Evolutionary conservation across 92 coral and sea anemone genomes (phyloP).

Genomic region (Diadumene lineata): DNA sequence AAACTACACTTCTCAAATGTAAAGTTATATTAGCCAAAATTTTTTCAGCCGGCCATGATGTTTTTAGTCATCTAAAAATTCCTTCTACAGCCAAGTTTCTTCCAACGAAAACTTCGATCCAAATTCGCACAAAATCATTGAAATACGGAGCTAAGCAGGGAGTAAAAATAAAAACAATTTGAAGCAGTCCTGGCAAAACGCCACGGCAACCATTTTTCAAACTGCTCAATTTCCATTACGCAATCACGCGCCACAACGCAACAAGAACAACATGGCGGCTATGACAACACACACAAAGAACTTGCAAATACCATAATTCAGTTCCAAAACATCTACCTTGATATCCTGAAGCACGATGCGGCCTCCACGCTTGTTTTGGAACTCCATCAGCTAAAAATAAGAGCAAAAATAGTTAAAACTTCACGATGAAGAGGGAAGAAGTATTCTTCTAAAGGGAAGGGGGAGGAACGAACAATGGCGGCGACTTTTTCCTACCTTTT

Average conservation of each 20-base stretch:
- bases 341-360: conserved; percentile 90
- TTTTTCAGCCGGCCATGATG: no score
- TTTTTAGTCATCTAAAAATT: no score
- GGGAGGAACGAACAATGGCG: background rate
- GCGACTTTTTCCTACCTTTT: conserved; percentile 47
- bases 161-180: background rate
- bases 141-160: background rate
- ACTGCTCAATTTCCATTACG: background rate
- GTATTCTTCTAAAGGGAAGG: background rate
- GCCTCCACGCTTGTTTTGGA: conserved; percentile 97
- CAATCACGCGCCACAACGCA: background rate
- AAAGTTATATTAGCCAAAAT: no score
- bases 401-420: background rate
- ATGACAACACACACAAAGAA: background rate
- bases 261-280: conserved; percentile 35
- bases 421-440: background rate
- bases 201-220: background rate
- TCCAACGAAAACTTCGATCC: no score
- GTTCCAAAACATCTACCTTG: conserved; percentile 55
- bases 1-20: no score
- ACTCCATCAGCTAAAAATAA: conserved; percentile 73
- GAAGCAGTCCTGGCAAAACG: background rate
- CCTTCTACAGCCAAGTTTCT: no score
- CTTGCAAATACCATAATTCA: background rate
- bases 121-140: no score